Evolutionary conservation across 2,888 invertebrate species (phyloP), one percentile per base, ranked within the genome.

Genomic region (Melieria picta): DNA sequence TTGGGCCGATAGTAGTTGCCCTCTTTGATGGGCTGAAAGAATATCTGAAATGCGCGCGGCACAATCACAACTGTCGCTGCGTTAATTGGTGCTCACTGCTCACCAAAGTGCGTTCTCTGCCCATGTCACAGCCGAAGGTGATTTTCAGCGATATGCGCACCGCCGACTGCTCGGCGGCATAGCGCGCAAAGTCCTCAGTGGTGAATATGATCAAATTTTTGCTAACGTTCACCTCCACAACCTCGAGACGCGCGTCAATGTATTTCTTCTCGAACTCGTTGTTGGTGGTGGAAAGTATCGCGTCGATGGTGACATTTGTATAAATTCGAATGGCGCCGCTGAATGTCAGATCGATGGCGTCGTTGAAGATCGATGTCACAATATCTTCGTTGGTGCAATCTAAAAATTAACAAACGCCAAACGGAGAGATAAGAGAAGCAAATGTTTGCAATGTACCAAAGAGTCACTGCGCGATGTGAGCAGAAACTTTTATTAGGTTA

Each of bases 1-100:
- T 69, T 13, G 4, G 82, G 82, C 4, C 70, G 65, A 75, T 71
- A 80, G 45, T 79, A 77, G 64, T 81, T 81, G 46, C 71, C 77
- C 45, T 75, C 72, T 61, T 77, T 74, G 0, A 82, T 56, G 7
- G 77, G 75, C 72, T 79, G 78, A 61, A 71, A 74, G 69, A 81
- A 80, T 6, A 77, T 57, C 80, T 80, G 50, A 6, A 16, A 66
- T 11, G 43, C 10, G 46, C 30, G 1, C 30, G 30, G 3, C 30
- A 30, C 30, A 30, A 30, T 30, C 30, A 30, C 30, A 30, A 30
- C 30, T 30, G 30, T 30, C 30, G 30, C 30, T 30, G 30, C 30
- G 30, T 30, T 30, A 30, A 30, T 30, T 30, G 30, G 30, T 30
- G 30, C 2, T 30, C 7, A 6, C 43, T 42, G 69, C 71, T 74